These are phyloP conservation scores for Bombylius major DNA, from an alignment of 2,888 invertebrate genomes.

Conservation along the genomic window DNA sequence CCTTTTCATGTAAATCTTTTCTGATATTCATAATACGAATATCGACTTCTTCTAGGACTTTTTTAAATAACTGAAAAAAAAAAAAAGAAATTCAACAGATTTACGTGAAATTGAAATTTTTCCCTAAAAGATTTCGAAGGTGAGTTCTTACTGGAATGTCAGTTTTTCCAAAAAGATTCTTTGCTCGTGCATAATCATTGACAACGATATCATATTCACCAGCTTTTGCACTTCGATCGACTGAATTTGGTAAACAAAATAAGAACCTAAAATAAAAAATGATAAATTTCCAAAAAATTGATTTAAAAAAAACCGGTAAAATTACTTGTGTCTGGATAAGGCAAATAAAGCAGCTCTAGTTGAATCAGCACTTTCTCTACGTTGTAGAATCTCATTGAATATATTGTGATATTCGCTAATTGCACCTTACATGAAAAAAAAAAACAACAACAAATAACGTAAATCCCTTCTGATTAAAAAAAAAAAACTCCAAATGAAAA, in stretches of 20 bases:
- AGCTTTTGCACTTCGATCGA: slow-evolving; percentile 84
- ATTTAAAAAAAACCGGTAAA: not conserved
- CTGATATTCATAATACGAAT: slow-evolving; percentile 70
- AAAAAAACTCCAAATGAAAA: not conserved
- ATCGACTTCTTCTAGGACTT: slow-evolving; percentile 85
- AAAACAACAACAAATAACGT: not conserved
- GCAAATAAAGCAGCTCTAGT: slow-evolving; percentile 89
- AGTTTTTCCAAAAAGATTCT: slow-evolving; percentile 88
- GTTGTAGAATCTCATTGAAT: slow-evolving; percentile 81
- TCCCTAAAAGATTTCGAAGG: not conserved
- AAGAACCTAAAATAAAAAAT: slow-evolving; percentile 42
- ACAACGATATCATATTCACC: slow-evolving; percentile 96
- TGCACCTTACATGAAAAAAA: slow-evolving; percentile 48
- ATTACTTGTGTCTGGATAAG: slow-evolving; percentile 75
- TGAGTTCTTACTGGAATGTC: slow-evolving; percentile 55
- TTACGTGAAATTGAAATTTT: too few species aligned
- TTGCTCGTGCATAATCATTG: slow-evolving; percentile 93
- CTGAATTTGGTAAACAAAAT: slow-evolving; percentile 88
- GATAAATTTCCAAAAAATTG: not conserved
- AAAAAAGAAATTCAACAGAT: not conserved
- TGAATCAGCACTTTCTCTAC: slow-evolving; percentile 91
- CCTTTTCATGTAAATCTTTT: slow-evolving; percentile 63
- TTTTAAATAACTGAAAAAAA: slow-evolving; percentile 56
- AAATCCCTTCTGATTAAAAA: not conserved
- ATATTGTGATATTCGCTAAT: slow-evolving; percentile 83